A percentile compares a stretch with the other conserved stretches of the same genome.
These are phyloP conservation scores for Boulengeromyrus knoepffleri DNA, from an alignment of 2,113 vertebrate genomes.

Conservation along the genomic window DNA sequence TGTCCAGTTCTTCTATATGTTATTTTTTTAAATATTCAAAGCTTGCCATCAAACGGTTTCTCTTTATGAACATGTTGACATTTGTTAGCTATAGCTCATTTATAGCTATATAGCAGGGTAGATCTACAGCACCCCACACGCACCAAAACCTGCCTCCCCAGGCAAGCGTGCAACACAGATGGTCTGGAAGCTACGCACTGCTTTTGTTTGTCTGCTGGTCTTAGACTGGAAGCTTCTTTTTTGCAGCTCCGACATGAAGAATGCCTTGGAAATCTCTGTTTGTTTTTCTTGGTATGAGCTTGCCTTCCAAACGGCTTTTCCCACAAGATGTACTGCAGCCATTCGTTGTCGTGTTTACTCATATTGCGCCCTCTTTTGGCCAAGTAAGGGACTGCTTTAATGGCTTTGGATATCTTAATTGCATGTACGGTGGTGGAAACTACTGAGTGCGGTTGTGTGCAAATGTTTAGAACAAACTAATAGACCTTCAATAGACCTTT, in stretches of 20 bases:
- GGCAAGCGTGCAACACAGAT: background rate
- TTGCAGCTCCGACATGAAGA: background rate
- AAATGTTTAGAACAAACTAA: background rate
- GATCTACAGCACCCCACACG: background rate
- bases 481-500: background rate
- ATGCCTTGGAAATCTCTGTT: slow-evolving; percentile 2
- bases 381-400: background rate
- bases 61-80: background rate
- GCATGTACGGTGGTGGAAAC: background rate
- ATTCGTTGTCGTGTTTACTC: background rate
- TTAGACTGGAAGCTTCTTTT: background rate
- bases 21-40: background rate
- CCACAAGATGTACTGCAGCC: background rate
- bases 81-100: background rate
- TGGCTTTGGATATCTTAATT: background rate
- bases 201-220: background rate
- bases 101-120: background rate
- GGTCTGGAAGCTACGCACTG: background rate
- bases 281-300: background rate
- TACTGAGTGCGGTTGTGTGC: background rate
- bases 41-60: background rate
- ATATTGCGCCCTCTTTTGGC: background rate
- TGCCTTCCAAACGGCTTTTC: background rate
- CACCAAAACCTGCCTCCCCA: background rate
- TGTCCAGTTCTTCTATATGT: background rate